Base-by-base conservation (phyloP, 2,113 vertebrate species). In the Dromaius novaehollandiae region DNA sequence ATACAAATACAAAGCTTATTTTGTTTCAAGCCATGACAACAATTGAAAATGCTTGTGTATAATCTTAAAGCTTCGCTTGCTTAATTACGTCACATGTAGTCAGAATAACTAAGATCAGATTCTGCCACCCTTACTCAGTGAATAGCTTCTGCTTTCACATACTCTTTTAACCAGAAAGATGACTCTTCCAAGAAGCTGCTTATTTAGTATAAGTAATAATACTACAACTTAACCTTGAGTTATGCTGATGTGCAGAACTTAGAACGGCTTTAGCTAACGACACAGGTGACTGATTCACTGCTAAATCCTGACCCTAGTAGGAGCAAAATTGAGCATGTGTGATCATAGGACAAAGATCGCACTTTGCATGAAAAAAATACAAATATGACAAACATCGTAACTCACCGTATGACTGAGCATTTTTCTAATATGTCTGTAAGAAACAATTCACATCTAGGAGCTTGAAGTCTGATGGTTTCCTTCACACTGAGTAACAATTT, bases 11-110 rank as follows among this genome's bases (percentile, higher is more conserved):
- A 7, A 90, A 95, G 36, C 21, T 76, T 76, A 21, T n/a, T 89
- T 85, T 94, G 25, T 95, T 96, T 95, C 63, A 88, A 92, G 63
- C 14, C 22, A 44, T 74, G 88, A 55, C 2, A 81, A 87, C 32
- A 60, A 86, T 44, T 55, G 24, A 86, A 82, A 87, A 36, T 82
- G 61, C 18, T 77, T 21, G 4, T 20, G 76, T 56, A 90, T 53
- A 93, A 65, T 68, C 28, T 48, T 56, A 75, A 90, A 90, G 8
- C 70, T 84, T 51, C 65, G 66, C 56, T 60, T 89, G 51, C 7
- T 75, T 74, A 36, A 69, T 73, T 42, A 79, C 25, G 24, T 36
- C n/a, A 85, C 90, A 89, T 15, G 6, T 40, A 86, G 55, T 46
- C 51, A 84, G 16, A 56, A 19, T 18, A 82, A 44, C 44, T 55